Conservation (phyloP, 2,888 invertebrate genomes). For the Drosophila neonasuta region DNA sequence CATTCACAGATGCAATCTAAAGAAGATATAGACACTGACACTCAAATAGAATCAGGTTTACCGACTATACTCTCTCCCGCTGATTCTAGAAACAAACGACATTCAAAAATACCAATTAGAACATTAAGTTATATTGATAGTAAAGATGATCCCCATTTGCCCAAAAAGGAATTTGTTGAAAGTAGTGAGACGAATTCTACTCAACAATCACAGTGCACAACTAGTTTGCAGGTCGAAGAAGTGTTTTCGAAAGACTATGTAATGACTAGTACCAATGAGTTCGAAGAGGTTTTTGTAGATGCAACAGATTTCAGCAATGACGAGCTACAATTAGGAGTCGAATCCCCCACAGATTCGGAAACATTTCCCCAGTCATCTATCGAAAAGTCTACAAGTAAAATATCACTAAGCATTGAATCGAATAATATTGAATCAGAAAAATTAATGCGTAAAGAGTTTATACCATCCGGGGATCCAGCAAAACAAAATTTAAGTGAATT, state of each 20-base stretch:
- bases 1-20: no score
- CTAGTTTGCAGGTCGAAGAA: neutral
- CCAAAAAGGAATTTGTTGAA: conserved; percentile 29
- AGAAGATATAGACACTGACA: neutral
- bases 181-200: neutral
- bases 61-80: no score
- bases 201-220: neutral
- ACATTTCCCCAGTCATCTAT: conserved; percentile 54
- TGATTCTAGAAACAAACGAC: conserved; percentile 42
- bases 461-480: conserved; percentile 77
- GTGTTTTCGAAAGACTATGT: neutral
- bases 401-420: conserved; percentile 64
- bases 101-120: conserved; percentile 78
- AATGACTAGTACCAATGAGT: conserved; percentile 26
- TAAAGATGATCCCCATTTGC: conserved; percentile 24
- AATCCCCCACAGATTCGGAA: conserved; percentile 68
- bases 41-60: neutral
- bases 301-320: conserved; percentile 73
- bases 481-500: conserved; percentile 83
- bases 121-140: conserved; percentile 60
- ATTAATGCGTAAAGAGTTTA: conserved; percentile 70
- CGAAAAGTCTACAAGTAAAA: conserved; percentile 52
- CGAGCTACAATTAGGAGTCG: conserved; percentile 43
- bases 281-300: conserved; percentile 73
- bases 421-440: conserved; percentile 58